Conservation (phyloP, 2,888 invertebrate genomes). For the Drepana falcataria region DNA sequence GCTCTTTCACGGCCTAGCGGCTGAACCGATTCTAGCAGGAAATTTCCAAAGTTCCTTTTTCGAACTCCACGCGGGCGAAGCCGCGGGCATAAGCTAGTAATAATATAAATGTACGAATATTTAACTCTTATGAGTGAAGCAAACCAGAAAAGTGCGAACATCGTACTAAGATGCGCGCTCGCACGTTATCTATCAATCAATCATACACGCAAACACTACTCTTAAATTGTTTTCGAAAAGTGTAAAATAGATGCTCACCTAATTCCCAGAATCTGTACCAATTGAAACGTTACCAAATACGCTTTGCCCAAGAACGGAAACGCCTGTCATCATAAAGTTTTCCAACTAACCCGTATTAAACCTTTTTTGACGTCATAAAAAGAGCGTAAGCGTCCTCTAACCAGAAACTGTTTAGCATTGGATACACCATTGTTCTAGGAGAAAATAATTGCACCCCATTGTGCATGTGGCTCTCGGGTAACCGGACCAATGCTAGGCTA, state of each 20-base stretch:
- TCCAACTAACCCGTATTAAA: not conserved
- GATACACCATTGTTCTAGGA: not conserved
- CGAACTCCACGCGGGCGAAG: too few relatives aligned
- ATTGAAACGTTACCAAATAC: not conserved
- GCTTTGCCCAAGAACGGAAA: not conserved
- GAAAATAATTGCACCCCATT: not conserved
- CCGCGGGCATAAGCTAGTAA: too few relatives aligned
- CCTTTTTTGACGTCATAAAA: conserved; percentile 1
- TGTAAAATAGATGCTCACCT: conserved; percentile 1
- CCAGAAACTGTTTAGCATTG: not conserved
- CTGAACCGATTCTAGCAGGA: too few relatives aligned
- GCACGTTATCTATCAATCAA: not conserved
- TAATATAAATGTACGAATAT: too few relatives aligned
- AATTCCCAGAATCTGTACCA: not conserved
- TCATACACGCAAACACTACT: not conserved
- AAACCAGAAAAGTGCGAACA: too few relatives aligned
- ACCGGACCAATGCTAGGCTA: too few relatives aligned
- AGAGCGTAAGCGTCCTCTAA: not conserved
- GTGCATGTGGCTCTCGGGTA: too few relatives aligned
- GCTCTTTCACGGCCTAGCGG: too few relatives aligned
- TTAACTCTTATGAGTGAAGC: too few relatives aligned
- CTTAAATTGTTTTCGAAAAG: not conserved
- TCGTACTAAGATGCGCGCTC: too few relatives aligned
- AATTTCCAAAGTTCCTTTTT: too few relatives aligned
- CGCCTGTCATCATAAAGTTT: not conserved